Evolutionary conservation across 2,113 vertebrate species (phyloP), one percentile per base, ranked within the genome.

Genomic region (Motacilla alba): DNA sequence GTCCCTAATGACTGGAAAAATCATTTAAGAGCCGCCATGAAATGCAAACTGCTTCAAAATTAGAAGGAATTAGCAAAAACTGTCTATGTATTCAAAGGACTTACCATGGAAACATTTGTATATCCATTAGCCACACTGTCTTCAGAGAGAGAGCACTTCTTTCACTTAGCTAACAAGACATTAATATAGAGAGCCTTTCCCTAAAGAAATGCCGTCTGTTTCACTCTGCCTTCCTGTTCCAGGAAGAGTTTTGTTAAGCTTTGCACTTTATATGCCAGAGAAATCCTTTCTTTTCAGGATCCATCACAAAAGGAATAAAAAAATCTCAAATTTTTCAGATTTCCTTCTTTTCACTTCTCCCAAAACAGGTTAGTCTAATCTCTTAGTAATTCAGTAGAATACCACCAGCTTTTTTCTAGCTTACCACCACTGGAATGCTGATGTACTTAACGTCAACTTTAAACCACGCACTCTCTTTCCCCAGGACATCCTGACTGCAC

Each of bases 401-500:
- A 93, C 33, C 75, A 80, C 46, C 59, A 63, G 76, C 89, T 95
- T 88, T 91, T 94, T 92, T 97, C 73, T 85, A 84, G 91, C 91
- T 90, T 94, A 93, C 88, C 93, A 89, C 84, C 33, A 13, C 76
- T 96, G 96, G 97, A 97, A 96, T 95, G 96, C 90, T 97, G 93
- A 95, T 93, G 92, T 93, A 88, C 96, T 95, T 91, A 89, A 95
- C 94, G 97, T 95, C 96, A 96, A 93, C 94, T 96, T 94, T 50
- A 96, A 93, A 94, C 83, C 94, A 94, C 82, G 80, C 96, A 96
- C 81, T 67, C 95, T 98, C 96, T 98, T 98, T 98, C 97, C 98
- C 98, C 99, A 99, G 99, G 99, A 99, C 99, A 99, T 99, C 99
- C 99, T 99, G 99, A 97, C 98, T 98, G 98, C 96, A 98, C 97